These are phyloP conservation scores for Idaea straminata DNA, from an alignment of 2,888 invertebrate species.

Conservation along the genomic window DNA sequence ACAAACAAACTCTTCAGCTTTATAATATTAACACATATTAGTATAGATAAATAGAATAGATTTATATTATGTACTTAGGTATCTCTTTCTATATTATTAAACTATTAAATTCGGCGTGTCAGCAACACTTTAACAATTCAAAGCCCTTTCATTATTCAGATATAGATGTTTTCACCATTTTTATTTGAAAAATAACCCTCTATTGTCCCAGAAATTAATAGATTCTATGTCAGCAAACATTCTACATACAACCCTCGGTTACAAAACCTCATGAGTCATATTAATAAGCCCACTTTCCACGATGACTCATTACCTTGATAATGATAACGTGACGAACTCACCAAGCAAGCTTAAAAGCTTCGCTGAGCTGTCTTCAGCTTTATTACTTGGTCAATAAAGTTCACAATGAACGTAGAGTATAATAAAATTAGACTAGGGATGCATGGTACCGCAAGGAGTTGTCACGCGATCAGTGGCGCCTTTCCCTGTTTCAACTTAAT, in stretches of 20 bases:
- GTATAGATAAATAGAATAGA: no score
- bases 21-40: no score
- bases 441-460: slow-evolving; percentile 37
- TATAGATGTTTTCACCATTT: no score
- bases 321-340: slow-evolving; percentile 48
- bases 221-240: slow-evolving; percentile 20
- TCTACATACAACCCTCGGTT: slow-evolving; percentile 28
- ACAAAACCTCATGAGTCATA: slow-evolving; percentile 53
- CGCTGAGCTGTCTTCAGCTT: slow-evolving; percentile 30
- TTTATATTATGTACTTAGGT: no score
- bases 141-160: no score
- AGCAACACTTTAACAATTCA: no score
- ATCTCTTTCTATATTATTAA: no score
- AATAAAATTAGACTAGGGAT: slow-evolving; percentile 35
- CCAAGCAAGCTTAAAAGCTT: slow-evolving; percentile 18
- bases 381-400: slow-evolving; percentile 31
- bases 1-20: no score
- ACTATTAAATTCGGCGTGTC: no score
- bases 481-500: slow-evolving; percentile 57
- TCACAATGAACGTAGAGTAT: slow-evolving; percentile 13
- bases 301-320: slow-evolving; percentile 72
- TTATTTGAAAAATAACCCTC: no score
- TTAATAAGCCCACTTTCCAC: slow-evolving; percentile 58
- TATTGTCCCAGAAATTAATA: no score
- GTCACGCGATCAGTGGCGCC: slow-evolving; percentile 68